Base-by-base conservation (phyloP, 2,113 vertebrate species). In the Romanogobio albipinnatus region DNA sequence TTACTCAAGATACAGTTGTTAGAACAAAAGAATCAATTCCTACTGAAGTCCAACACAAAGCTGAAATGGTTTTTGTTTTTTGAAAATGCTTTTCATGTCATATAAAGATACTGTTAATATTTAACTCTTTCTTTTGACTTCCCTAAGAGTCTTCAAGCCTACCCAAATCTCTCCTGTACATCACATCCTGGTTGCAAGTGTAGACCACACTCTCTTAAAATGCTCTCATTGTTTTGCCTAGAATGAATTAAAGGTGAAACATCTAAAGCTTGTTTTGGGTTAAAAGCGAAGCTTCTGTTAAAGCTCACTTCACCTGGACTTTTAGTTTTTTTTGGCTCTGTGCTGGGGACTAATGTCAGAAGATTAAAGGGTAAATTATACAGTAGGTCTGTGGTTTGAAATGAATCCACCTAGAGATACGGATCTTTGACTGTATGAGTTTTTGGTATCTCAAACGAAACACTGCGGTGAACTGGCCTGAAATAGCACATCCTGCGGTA, bases 351-450 rank as follows among this genome's bases (percentile, higher is more conserved):
- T 24, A 10, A 61, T 79, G 58, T 79, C 58, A 13, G 77, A 64
- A 79, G 77, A 79, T 64, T 74, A 49, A 74, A 74, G 43, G 58
- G 36, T 5, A 79, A 79, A 79, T 64, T 62, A 79, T 79, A 29
- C 76, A 79, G 77, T 29, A 79, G 22, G 39, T 79, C 58, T 79
- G 77, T 47, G 58, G 39, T 62, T 79, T 62, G 77, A 62, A 79
- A 64, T 62, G 1, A 24, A 47, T 79, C 76, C 76, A 62, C 8
- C 36, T 19, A 62, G 76, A 79, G 76, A 79, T 79, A 62, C 14
- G 4, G n/a, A 79, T 62, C 39, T 79, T 79, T 79, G 77, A 74
- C 22, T 74, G 9, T 47, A 19, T 62, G 59, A 11, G 39, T 17
- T 62, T 62, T 62, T 26, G n/a, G n/a, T 79, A 47, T 62, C 77